Percentiles rank a stretch among this genome's conserved stretches.
Conservation (phyloP, 1,140 invertebrate species). For the Lerema accius region DNA sequence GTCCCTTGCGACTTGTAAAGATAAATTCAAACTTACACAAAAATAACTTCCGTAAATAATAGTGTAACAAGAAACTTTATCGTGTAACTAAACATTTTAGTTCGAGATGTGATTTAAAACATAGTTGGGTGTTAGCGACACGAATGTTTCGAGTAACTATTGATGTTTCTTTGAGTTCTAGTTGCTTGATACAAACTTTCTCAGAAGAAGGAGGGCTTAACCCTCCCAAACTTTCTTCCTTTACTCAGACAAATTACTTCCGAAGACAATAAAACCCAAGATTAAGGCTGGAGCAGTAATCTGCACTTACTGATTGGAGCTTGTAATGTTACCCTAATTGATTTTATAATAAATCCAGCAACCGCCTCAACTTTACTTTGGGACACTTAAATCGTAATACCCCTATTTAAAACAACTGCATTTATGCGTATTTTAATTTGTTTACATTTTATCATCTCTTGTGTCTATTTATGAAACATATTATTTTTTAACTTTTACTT, state of each 20-base stretch:
- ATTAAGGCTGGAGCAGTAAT: conserved; percentile 24
- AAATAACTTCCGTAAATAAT: no score
- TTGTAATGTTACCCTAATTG: conserved; percentile 20
- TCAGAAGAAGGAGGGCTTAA: conserved; percentile 8
- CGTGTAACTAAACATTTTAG: background rate
- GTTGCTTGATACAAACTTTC: conserved; percentile 19
- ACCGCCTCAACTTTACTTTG: no score
- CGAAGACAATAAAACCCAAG: conserved; percentile 32
- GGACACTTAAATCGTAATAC: no score
- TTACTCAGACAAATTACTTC: conserved; percentile 31
- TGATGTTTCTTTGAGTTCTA: conserved; percentile 28
- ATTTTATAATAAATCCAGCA: conserved; percentile 6
- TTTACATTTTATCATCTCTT: no score
- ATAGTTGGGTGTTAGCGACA: conserved; percentile 24
- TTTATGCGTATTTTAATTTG: no score
- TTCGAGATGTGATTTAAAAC: conserved; percentile 25
- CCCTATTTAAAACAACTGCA: no score
- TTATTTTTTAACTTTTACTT: no score
- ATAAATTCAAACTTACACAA: no score
- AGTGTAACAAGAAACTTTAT: no score
- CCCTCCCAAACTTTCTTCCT: conserved; percentile 26
- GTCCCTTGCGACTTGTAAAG: no score
- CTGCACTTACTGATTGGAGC: no score
- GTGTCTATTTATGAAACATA: no score
- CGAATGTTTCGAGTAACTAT: conserved; percentile 20